Percentiles rank a stretch among this genome's conserved stretches.
Evolutionary conservation across 2,888 invertebrate genomes (phyloP).

Genomic region (Xanthostigma xanthostigma): DNA sequence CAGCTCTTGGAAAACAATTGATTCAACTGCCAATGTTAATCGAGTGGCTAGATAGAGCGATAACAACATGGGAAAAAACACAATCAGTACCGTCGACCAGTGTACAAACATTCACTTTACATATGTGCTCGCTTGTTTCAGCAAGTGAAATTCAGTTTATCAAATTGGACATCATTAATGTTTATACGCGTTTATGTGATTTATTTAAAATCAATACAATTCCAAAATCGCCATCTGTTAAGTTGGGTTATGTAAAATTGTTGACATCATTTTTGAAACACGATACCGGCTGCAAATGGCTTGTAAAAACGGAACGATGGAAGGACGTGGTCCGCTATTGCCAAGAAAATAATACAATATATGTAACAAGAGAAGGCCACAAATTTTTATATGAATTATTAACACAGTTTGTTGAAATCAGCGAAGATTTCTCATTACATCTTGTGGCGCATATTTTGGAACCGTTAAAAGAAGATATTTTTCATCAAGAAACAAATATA

Average conservation of each 20-base stretch:
- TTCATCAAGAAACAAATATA: conserved; percentile 27
- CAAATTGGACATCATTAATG: conserved; percentile 32
- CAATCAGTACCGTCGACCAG: conserved; percentile 27
- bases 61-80: conserved; percentile 25
- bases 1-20: conserved; percentile 24
- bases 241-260: conserved; percentile 50
- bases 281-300: conserved; percentile 47
- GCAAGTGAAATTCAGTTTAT: conserved; percentile 42
- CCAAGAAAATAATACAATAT: conserved; percentile 52
- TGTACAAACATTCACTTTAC: conserved; percentile 44
- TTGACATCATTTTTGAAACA: conserved; percentile 44
- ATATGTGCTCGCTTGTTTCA: conserved; percentile 43
- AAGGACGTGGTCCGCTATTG: conserved; percentile 44
- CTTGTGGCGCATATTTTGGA: conserved; percentile 29
- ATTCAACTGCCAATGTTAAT: conserved; percentile 25
- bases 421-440: conserved; percentile 24
- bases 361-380: conserved; percentile 51
- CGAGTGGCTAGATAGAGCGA: conserved; percentile 31
- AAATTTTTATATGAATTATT: conserved; percentile 44
- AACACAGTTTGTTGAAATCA: conserved; percentile 36
- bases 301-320: conserved; percentile 48
- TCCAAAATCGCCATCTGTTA: conserved; percentile 40
- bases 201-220: conserved; percentile 22
- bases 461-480: conserved; percentile 40
- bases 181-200: conserved; percentile 25